Conservation (phyloP, 2,113 vertebrate species). For the Chionomys nivalis region DNA sequence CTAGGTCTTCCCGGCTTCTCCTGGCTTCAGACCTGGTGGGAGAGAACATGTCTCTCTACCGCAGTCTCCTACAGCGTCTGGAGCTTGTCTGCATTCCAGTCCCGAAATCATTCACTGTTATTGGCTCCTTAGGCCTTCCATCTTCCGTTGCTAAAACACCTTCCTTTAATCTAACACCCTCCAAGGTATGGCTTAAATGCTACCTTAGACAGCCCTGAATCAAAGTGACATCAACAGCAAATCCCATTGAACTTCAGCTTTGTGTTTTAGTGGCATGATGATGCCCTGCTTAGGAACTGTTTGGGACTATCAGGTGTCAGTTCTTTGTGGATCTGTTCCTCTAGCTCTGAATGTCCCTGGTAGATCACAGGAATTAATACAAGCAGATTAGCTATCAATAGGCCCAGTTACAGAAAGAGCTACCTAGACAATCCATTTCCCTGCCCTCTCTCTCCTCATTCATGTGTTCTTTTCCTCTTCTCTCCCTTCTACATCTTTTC, state of each 20-base stretch:
- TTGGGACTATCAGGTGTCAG: background rate
- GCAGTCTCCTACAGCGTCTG: background rate
- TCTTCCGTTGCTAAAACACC: background rate
- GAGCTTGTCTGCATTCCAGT: background rate
- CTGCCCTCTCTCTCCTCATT: fast-evolving
- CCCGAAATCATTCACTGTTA: background rate
- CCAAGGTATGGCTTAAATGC: background rate
- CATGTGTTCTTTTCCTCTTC: background rate
- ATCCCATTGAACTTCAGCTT: background rate
- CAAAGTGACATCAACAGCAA: background rate
- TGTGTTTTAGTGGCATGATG: background rate
- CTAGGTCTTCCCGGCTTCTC: background rate
- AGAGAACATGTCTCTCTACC: background rate
- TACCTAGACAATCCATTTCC: background rate
- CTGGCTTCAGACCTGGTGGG: background rate
- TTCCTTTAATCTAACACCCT: background rate
- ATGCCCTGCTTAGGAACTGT: background rate
- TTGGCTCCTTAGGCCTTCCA: background rate
- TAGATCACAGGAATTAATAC: slow-evolving; percentile 5
- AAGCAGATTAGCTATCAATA: background rate
- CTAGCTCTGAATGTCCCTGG: background rate
- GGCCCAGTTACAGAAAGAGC: background rate
- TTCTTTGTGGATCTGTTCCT: background rate
- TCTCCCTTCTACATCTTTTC: background rate
- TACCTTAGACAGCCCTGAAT: background rate